These are phyloP conservation scores for Rhinichthys klamathensis DNA, from an alignment of 2,113 vertebrate species.

Conservation along the genomic window DNA sequence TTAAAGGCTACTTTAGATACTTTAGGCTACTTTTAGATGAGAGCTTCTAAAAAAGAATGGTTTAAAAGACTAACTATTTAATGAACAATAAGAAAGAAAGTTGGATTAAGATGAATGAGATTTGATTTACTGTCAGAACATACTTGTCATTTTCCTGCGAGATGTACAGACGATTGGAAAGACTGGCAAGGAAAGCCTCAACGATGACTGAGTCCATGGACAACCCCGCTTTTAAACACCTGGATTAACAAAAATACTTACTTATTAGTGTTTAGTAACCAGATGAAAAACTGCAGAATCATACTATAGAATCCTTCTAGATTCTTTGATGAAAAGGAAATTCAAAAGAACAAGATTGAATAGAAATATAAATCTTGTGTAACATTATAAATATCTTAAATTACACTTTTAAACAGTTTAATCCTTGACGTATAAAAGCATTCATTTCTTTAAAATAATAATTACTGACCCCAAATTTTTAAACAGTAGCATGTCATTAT, in stretches of 20 bases:
- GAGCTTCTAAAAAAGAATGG: background rate
- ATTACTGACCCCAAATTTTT: no score
- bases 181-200: slow-evolving; percentile 94
- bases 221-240: slow-evolving; percentile 93
- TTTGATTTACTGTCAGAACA: slow-evolving; percentile 51
- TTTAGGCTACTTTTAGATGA: background rate
- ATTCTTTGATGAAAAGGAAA: no score
- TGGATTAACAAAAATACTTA: slow-evolving; percentile 58
- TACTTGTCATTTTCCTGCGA: slow-evolving; percentile 98
- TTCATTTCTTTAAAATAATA: no score
- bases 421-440: no score
- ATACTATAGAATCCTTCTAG: no score
- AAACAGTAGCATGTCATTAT: no score
- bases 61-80: background rate
- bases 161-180: slow-evolving; percentile 98
- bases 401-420: no score
- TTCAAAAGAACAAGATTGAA: no score
- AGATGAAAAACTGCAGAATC: background rate
- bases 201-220: slow-evolving; percentile 93
- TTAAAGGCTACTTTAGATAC: no score
- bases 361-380: no score
- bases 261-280: background rate
- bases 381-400: no score
- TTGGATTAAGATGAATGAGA: background rate
- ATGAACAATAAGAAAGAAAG: background rate